Conservation (phyloP, 2,113 vertebrate genomes). For the Bubo scandiacus region DNA sequence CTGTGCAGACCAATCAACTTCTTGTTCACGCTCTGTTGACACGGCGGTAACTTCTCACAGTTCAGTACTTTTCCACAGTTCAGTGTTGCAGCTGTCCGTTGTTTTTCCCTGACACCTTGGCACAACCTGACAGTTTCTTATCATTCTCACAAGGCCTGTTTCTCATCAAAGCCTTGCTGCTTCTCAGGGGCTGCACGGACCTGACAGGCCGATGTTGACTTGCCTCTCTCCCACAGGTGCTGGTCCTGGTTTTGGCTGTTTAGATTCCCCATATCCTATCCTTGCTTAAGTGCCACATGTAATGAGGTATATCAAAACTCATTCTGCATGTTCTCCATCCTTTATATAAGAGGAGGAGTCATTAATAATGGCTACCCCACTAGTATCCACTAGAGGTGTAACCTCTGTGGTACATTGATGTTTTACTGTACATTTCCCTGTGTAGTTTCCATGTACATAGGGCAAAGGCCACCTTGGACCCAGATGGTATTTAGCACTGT, state of each 20-base stretch:
- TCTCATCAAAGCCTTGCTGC: too few relatives aligned
- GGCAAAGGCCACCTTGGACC: neutral
- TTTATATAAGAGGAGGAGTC: neutral
- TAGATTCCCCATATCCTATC: neutral
- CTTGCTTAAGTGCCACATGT: neutral
- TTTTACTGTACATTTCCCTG: neutral
- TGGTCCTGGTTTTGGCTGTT: neutral
- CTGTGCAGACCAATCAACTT: too few relatives aligned
- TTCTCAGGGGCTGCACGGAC: too few relatives aligned
- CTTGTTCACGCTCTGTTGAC: too few relatives aligned
- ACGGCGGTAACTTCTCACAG: too few relatives aligned
- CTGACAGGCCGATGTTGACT: too few relatives aligned
- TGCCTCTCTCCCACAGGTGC: too few relatives aligned
- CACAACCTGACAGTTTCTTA: too few relatives aligned
- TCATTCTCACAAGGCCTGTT: too few relatives aligned
- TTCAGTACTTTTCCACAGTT: too few relatives aligned
- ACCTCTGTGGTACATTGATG: neutral
- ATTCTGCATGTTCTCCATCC: neutral
- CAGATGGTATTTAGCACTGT: neutral
- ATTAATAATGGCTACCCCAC: neutral
- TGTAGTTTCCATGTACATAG: neutral
- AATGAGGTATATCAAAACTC: neutral
- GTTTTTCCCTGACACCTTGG: too few relatives aligned
- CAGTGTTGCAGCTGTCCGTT: too few relatives aligned
- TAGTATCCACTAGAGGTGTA: neutral